Evolutionary conservation across 2,113 vertebrate genomes (phyloP).

Genomic region (Corythaeola cristata): DNA sequence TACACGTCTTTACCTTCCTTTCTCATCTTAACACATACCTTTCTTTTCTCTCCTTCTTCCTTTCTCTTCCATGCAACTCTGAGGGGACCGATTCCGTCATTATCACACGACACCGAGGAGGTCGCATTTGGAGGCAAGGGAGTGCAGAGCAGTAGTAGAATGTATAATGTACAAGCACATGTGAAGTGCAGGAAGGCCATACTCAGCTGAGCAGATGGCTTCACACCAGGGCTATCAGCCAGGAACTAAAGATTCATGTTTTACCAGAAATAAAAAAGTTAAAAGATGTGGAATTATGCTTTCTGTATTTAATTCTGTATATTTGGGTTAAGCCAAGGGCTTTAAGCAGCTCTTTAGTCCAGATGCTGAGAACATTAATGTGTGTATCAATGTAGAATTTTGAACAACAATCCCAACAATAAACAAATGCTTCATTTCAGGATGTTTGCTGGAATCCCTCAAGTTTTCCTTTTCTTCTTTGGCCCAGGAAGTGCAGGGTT

Average conservation of each 20-base stretch:
- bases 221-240: neutral
- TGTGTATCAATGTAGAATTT: neutral
- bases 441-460: neutral
- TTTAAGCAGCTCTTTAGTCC: neutral
- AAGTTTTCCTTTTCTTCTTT: neutral
- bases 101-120: neutral
- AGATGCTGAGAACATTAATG: neutral
- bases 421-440: neutral
- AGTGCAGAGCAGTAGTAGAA: neutral
- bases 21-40: neutral
- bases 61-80: neutral
- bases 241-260: neutral
- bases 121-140: fast-evolving
- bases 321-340: neutral
- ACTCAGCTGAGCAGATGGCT: neutral
- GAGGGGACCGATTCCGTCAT: neutral
- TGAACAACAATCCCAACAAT: neutral
- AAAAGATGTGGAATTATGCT: neutral
- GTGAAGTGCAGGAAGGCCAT: neutral
- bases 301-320: neutral
- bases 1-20: neutral
- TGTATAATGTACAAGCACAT: fast-evolving
- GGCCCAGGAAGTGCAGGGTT: neutral
- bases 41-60: neutral
- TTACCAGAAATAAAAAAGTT: neutral